Evolutionary conservation across 2,113 vertebrate genomes (phyloP).

Genomic region (Trochalopteron elliotii): DNA sequence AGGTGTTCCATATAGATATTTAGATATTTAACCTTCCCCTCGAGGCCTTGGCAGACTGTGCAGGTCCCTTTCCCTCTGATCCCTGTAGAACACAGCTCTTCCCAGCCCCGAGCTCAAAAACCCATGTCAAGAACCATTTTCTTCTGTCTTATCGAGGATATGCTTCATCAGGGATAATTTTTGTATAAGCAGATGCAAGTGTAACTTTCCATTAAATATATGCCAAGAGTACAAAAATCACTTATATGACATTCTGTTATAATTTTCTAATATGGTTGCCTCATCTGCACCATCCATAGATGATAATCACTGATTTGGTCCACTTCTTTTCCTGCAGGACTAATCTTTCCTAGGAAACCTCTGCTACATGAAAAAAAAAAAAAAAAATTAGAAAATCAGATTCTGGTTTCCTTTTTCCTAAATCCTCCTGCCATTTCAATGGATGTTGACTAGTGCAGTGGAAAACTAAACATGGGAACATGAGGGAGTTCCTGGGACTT

Average conservation of each 20-base stretch:
- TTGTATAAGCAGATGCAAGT: not conserved
- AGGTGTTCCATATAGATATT: not conserved
- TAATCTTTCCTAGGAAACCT: not conserved
- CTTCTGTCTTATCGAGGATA: not conserved
- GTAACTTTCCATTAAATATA: not conserved
- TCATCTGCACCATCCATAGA: not conserved
- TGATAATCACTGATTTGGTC: not conserved
- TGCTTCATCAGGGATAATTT: not conserved
- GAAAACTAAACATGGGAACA: not conserved
- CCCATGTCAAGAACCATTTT: accelerated
- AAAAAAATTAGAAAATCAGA: not conserved
- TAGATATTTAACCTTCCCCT: not conserved
- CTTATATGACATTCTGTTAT: not conserved
- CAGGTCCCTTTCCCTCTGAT: not conserved
- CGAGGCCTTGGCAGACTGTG: not conserved
- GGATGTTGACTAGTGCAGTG: not conserved
- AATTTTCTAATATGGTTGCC: not conserved
- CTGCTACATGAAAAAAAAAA: no score
- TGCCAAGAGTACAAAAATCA: not conserved
- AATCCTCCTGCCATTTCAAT: not conserved
- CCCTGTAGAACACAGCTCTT: not conserved
- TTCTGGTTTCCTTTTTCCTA: not conserved
- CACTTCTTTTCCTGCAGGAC: not conserved
- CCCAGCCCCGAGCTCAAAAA: not conserved
- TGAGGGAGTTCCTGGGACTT: not conserved